phyloP scores from a whole-genome alignment of 2,888 invertebrate genomes.

The Eremobia ochroleuca region DNA sequence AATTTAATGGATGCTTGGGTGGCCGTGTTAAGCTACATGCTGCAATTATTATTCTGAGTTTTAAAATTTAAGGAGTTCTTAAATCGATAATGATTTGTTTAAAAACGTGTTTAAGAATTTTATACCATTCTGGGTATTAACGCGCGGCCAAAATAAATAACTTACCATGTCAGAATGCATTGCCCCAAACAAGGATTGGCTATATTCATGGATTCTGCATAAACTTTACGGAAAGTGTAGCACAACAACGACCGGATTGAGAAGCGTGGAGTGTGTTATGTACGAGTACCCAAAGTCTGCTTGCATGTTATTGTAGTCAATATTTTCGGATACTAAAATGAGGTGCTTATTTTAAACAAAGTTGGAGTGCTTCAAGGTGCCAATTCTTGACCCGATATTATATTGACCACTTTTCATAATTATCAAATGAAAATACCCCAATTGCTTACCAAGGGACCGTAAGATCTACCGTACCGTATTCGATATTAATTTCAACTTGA shows the following conservation, averaged over 20 bases:
- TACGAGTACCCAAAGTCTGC: neutral
- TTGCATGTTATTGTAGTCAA: neutral
- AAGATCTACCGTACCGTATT: too few relatives aligned
- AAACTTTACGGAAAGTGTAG: neutral
- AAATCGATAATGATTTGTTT: constrained; percentile 16
- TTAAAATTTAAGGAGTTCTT: constrained; percentile 22
- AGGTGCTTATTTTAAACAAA: neutral
- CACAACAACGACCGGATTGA: neutral
- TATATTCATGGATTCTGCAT: neutral
- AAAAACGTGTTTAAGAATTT: constrained; percentile 10
- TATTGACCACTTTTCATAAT: neutral
- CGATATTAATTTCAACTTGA: neutral
- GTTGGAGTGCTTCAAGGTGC: constrained; percentile 11
- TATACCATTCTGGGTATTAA: constrained; percentile 16
- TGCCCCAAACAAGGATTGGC: neutral
- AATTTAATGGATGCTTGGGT: constrained; percentile 28
- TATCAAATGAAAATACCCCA: neutral
- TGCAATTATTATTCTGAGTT: neutral
- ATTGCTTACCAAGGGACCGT: neutral
- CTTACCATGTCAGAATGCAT: neutral
- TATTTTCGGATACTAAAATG: neutral
- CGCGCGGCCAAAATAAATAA: neutral
- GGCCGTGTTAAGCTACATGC: constrained; percentile 14
- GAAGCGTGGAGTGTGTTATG: neutral
- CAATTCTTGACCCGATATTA: neutral